Percentiles rank a stretch among this genome's conserved stretches.
phyloP scores from a whole-genome alignment of 2,113 vertebrate genomes.

The Nothobranchius furzeri region DNA sequence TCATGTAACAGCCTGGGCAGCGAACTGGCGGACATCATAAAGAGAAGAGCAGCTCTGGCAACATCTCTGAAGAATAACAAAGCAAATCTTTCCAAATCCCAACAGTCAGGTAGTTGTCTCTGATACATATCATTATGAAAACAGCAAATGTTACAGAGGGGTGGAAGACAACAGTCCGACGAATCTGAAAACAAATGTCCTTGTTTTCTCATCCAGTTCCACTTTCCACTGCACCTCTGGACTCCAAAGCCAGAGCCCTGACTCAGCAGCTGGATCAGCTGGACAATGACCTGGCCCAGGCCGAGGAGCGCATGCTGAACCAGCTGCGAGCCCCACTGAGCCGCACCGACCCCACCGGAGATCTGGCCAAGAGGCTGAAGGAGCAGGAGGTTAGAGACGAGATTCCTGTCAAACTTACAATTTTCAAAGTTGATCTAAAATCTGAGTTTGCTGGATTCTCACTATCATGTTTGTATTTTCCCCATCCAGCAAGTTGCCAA shows the following conservation, averaged over 20 bases:
- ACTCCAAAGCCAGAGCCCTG: slow-evolving; percentile 76
- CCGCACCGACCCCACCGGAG: slow-evolving; percentile 77
- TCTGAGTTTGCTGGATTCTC: background rate
- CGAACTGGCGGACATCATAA: slow-evolving; percentile 85
- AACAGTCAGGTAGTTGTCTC: slow-evolving; percentile 71
- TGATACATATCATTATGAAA: background rate
- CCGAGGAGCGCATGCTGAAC: slow-evolving; percentile 79
- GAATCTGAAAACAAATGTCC: background rate
- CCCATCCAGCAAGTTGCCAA: slow-evolving; percentile 76
- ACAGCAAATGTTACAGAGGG: too few species aligned
- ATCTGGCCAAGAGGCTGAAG: slow-evolving; percentile 81
- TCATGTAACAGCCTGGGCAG: slow-evolving; percentile 78
- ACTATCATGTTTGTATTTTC: background rate
- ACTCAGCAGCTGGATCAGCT: slow-evolving; percentile 78
- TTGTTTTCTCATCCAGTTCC: slow-evolving; percentile 53
- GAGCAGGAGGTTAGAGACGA: slow-evolving; percentile 83
- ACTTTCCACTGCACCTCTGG: slow-evolving; percentile 56
- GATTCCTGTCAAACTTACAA: too few species aligned
- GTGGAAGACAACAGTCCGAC: background rate
- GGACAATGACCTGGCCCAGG: slow-evolving; percentile 75
- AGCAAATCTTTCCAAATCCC: slow-evolving; percentile 56
- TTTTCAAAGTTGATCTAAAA: background rate
- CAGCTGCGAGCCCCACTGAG: slow-evolving; percentile 82
- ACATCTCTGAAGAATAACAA: slow-evolving; percentile 77
- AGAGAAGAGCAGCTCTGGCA: slow-evolving; percentile 76